These are phyloP conservation scores for Anthoscopus minutus DNA, from an alignment of 2,113 vertebrate species.

Conservation along the genomic window DNA sequence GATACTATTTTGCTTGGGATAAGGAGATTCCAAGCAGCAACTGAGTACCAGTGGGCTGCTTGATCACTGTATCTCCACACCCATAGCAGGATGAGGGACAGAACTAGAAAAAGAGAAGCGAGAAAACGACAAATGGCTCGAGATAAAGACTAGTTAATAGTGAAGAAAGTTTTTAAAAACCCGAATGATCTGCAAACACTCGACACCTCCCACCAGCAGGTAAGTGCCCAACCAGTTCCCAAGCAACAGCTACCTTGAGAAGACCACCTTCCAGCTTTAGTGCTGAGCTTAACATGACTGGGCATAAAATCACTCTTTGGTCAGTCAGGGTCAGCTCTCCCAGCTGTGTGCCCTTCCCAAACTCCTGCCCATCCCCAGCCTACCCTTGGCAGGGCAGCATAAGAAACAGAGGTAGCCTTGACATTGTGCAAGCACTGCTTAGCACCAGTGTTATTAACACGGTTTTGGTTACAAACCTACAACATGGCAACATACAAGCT, in stretches of 20 bases:
- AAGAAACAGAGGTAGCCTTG: not conserved
- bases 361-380: not conserved
- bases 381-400: fast-evolving
- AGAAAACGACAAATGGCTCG: not conserved
- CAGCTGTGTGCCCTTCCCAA: not conserved
- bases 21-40: not conserved
- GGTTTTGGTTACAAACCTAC: not conserved
- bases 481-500: not conserved
- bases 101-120: not conserved
- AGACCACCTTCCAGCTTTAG: not conserved
- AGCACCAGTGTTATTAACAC: not conserved
- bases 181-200: not conserved
- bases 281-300: not conserved
- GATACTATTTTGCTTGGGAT: not conserved
- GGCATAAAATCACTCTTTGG: not conserved
- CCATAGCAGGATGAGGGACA: not conserved
- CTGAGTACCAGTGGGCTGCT: not conserved
- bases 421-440: not conserved
- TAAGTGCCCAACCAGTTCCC: not conserved
- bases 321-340: not conserved
- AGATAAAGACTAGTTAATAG: not conserved
- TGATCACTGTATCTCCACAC: not conserved
- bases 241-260: not conserved
- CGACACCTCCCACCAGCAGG: not conserved
- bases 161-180: not conserved